Base-by-base conservation (phyloP, 2,888 invertebrate genomes). In the Tortrix viridana region DNA sequence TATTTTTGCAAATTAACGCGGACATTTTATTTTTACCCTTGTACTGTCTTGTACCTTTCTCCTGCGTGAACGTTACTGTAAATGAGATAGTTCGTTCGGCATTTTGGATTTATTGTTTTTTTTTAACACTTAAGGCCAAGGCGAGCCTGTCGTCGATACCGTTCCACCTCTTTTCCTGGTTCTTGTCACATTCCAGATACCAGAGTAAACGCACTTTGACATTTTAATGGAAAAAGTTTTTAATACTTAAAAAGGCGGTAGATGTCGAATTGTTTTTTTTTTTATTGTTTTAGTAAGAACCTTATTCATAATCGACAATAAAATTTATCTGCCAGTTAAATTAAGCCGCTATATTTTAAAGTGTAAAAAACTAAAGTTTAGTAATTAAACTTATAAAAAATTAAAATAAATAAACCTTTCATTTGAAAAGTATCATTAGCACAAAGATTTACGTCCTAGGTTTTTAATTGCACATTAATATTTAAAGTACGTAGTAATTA, bases 91-190 rank as follows among this genome's bases (percentile, higher is more conserved):
- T 60, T 56, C 48, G 55, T 57, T 16, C 56, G 58, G 54, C 55
- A 54, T 58, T 59, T 62, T 22, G 60, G 32, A 64, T 66, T 57
- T 66, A 62, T 62, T 37, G 43, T 55, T 49, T 59, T 65, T 54
- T 56, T 65, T 64, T 54, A 54, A 41, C 32, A 60, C 47, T 59
- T 53, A 48, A 54, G 16, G 6, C 46, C 55, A 56, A 60, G 60
- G 50, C 50, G 16, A 50, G 7, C 41, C 7, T n/a, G 37, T 50
- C 12, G 26, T 47, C 47, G 19, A n/a, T 53, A 41, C 9, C 18
- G 50, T 37, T 37, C 50, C 7, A 12, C 12, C 32, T 9, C 50
- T 44, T 53, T 58, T 58, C 63, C 63, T 58, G 57, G 44, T 53
- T 53, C 43, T 37, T 53, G 47, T 47, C 54, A 50, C 59, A 60